These are phyloP conservation scores for Allolobophora icterica DNA, from an alignment of 2,888 invertebrate genomes.

Conservation along the genomic window DNA sequence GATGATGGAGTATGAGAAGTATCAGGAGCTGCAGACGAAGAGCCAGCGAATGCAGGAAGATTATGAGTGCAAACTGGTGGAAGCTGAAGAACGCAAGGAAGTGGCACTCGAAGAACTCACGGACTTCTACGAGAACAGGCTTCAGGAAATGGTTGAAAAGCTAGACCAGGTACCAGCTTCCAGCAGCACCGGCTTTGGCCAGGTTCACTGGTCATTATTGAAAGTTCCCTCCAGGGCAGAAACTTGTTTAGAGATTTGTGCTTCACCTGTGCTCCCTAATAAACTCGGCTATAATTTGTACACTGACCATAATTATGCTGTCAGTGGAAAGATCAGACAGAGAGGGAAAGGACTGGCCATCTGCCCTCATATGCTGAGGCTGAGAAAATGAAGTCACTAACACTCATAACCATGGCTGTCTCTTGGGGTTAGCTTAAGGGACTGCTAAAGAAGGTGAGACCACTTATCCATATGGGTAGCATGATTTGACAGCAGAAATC, in stretches of 20 bases:
- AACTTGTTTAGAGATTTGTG: neutral
- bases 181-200: neutral
- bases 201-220: neutral
- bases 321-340: neutral
- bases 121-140: slow-evolving; percentile 65
- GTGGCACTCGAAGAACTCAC: slow-evolving; percentile 70
- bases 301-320: neutral
- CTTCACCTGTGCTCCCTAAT: neutral
- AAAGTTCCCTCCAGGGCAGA: neutral
- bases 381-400: neutral
- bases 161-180: slow-evolving; percentile 69
- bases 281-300: neutral
- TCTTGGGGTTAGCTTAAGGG: neutral
- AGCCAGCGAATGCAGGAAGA: slow-evolving; percentile 67
- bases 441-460: neutral
- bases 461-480: no score
- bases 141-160: slow-evolving; percentile 71
- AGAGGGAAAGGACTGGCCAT: neutral
- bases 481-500: no score
- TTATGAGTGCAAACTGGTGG: slow-evolving; percentile 64
- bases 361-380: neutral
- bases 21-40: slow-evolving; percentile 71
- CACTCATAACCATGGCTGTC: neutral
- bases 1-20: slow-evolving; percentile 88
- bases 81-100: slow-evolving; percentile 64